Conservation (phyloP, 2,113 vertebrate genomes). For the Labeo catla region DNA sequence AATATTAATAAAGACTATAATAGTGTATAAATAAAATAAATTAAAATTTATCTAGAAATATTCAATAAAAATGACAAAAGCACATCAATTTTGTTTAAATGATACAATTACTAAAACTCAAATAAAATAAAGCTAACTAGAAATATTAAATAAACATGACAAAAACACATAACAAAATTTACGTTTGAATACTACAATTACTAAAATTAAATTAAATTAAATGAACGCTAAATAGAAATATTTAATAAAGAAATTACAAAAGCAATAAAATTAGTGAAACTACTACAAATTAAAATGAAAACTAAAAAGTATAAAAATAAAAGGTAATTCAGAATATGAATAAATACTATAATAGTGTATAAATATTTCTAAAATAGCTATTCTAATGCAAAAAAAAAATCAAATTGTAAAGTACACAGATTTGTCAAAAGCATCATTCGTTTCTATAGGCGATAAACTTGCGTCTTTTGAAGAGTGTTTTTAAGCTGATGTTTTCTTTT, state of each 20-base stretch:
- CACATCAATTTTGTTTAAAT: no score
- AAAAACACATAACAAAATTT: neutral
- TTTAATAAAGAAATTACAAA: neutral
- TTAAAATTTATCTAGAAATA: no score
- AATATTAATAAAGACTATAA: no score
- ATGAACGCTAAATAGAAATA: neutral
- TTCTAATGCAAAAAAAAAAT: no score
- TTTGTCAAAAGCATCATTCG: neutral
- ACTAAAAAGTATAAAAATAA: neutral
- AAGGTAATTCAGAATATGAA: neutral
- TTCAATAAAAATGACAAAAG: no score
- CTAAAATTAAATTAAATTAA: neutral
- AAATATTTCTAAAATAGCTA: no score
- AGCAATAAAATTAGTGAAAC: neutral
- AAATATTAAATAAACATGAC: neutral
- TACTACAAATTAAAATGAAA: neutral
- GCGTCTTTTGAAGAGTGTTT: neutral
- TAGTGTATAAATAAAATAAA: no score
- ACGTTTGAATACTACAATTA: neutral
- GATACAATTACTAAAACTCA: no score
- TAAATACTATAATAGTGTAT: neutral
- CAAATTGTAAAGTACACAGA: neutral
- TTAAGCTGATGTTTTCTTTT: constrained; percentile 35
- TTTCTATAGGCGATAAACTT: neutral
- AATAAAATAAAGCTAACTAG: neutral